Evolutionary conservation across 2,888 invertebrate species (phyloP).

Genomic region (Eugnorisma glareosa): DNA sequence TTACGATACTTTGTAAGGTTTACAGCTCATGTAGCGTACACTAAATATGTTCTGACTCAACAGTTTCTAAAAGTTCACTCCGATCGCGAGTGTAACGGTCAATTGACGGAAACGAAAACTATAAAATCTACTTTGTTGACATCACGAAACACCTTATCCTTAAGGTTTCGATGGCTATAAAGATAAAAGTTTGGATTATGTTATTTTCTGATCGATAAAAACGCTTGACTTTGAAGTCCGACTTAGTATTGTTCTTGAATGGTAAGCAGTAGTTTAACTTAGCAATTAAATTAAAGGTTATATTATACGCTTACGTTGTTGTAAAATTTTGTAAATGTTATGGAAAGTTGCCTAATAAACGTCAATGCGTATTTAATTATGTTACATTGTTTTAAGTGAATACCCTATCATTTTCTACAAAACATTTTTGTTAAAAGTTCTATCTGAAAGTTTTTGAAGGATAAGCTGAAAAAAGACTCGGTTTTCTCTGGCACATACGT

Average conservation of each 20-base stretch:
- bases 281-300: conserved; percentile 8
- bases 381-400: too few relatives aligned
- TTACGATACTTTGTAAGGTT: conserved; percentile 26
- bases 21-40: conserved; percentile 36
- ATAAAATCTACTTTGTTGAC: conserved; percentile 75
- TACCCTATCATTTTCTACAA: too few relatives aligned
- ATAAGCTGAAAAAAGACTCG: neutral
- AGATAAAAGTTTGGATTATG: conserved; percentile 38
- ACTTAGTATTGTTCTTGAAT: neutral
- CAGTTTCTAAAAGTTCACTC: conserved; percentile 66
- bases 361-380: neutral
- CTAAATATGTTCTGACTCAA: conserved; percentile 46
- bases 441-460: neutral
- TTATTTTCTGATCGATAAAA: conserved; percentile 33
- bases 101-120: conserved; percentile 66
- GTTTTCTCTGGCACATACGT: neutral
- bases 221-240: conserved; percentile 3
- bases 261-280: neutral
- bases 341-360: neutral
- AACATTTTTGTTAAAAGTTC: neutral
- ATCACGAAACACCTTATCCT: conserved; percentile 50
- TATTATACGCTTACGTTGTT: neutral
- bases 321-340: neutral
- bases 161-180: conserved; percentile 52
- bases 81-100: conserved; percentile 66